phyloP scores from a whole-genome alignment of 2,888 invertebrate genomes.

The Rotaria sp. region DNA sequence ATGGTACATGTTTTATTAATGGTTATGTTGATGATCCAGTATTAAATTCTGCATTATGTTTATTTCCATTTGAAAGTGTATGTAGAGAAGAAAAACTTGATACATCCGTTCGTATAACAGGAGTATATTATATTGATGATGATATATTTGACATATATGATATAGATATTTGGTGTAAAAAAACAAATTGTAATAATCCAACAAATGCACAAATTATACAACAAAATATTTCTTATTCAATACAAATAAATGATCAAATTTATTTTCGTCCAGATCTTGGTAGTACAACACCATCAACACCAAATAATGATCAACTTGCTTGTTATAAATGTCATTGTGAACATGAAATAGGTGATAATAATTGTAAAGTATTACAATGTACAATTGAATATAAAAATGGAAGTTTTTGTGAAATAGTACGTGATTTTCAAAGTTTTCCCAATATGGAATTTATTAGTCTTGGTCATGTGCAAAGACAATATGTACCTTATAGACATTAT shows the following conservation, averaged over 20 bases:
- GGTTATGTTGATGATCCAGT: neutral
- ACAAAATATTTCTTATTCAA: neutral
- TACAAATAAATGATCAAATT: neutral
- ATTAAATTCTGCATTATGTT: neutral
- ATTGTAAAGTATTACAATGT: neutral
- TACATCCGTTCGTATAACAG: neutral
- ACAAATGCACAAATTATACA: neutral
- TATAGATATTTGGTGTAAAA: neutral
- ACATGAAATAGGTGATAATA: neutral
- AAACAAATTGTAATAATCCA: neutral
- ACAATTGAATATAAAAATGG: neutral
- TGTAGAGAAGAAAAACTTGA: neutral
- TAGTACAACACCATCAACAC: neutral
- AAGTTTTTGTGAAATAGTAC: slow-evolving; percentile 14
- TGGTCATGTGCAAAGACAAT: neutral
- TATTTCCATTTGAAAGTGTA: neutral
- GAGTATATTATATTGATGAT: neutral
- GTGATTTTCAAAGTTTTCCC: neutral
- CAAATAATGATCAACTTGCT: neutral
- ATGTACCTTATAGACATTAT: neutral
- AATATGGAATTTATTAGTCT: neutral
- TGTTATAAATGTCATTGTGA: neutral
- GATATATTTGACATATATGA: neutral
- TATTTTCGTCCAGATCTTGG: neutral
- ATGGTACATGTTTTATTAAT: neutral